Percentiles rank a stretch among this genome's conserved stretches.
These are phyloP conservation scores for Vannuccia rotundouncinata DNA, from an alignment of 2,888 invertebrate species.

Conservation along the genomic window DNA sequence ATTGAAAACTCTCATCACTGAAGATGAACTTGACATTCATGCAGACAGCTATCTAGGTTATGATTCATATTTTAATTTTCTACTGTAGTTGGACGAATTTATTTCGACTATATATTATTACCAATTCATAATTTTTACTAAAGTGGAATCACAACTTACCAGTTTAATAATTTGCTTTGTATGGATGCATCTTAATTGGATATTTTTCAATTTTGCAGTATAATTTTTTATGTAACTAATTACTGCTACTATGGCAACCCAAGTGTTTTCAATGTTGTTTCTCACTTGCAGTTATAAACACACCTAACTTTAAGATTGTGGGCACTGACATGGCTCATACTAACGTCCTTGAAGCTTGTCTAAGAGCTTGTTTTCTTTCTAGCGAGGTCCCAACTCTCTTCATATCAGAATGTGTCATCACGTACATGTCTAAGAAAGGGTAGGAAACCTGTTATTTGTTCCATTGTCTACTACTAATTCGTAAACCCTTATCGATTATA, in stretches of 20 bases:
- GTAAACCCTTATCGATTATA: too few relatives aligned
- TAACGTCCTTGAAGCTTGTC: constrained; percentile 46
- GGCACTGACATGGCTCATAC: constrained; percentile 55
- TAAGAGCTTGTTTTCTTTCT: constrained; percentile 48
- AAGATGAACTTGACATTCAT: background rate
- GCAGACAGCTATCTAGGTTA: constrained; percentile 16
- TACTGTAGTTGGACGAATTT: too few relatives aligned
- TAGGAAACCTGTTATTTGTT: constrained; percentile 35
- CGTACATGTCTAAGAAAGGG: constrained; percentile 54
- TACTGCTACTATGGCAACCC: too few relatives aligned
- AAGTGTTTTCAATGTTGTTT: too few relatives aligned
- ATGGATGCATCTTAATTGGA: too few relatives aligned
- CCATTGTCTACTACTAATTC: too few relatives aligned
- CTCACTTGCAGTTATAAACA: constrained; percentile 42
- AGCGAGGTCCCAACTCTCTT: constrained; percentile 54
- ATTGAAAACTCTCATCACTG: background rate
- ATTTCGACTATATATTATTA: too few relatives aligned
- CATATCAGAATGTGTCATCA: constrained; percentile 58
- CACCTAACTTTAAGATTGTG: constrained; percentile 51
- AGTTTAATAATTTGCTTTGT: too few relatives aligned
- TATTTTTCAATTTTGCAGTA: too few relatives aligned
- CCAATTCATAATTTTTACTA: too few relatives aligned
- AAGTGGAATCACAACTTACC: too few relatives aligned
- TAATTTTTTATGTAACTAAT: too few relatives aligned
- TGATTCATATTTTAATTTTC: background rate